Base-by-base conservation (phyloP, 2,113 vertebrate genomes). In the Alectura lathami region DNA sequence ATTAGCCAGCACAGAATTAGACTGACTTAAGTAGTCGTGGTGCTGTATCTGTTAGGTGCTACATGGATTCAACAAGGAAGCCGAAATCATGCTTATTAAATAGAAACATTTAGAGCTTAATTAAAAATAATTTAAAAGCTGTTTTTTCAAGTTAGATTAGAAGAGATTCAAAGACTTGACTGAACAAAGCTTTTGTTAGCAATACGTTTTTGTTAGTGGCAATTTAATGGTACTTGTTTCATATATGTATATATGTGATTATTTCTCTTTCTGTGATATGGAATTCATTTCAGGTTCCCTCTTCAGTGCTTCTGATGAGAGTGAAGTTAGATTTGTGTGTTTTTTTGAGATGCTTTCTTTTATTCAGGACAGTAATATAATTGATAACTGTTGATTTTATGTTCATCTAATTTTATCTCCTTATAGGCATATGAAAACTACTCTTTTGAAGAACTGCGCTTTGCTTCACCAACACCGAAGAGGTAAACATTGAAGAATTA, bases 381-480 rank as follows among this genome's bases (percentile, higher is more conserved):
- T 17, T 64, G n/a, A 1, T 74, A 75, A 60, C 6, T 64, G 5
- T 63, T 70, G 13, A 24, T 26, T 92, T 85, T 86, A 17, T 68
- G 7, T 89, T 83, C 88, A 6, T 93, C 84, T 62, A 34, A 83
- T 40, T 81, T 66, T 27, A 73, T 96, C 18, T 93, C 9, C 91
- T 94, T 78, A 64, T 89, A 99, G 99, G 98, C 98, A 13, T 99
- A 99, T 96, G 99, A 99, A 98, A 99, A 98, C 97, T 99, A 99
- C 67, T 99, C 99, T 10, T 99, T 99, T 98, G 99, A 99, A 97
- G 99, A 99, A 92, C 97, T 99, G 34, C 99, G 99, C 54, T 99
- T 99, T 98, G 99, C 99, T 88, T 99, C 99, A 59, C 99, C 99
- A 54, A 99, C 99, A 78, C 99, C 99, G 84, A 99, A 99, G 96